Evolutionary conservation across 2,113 vertebrate genomes (phyloP).

Genomic region (Nyctibius bracteatus): DNA sequence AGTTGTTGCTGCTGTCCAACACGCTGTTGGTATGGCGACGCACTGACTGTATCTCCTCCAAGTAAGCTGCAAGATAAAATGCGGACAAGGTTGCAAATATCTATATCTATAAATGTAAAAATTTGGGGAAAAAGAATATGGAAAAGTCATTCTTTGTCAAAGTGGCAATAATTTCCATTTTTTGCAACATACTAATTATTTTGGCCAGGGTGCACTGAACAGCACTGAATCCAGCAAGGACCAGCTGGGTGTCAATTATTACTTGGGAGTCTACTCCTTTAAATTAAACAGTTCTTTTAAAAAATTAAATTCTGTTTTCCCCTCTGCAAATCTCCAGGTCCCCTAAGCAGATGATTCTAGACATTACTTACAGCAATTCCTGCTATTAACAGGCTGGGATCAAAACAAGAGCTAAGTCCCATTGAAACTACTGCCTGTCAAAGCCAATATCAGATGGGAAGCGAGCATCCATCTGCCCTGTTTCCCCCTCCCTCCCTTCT

Average conservation of each 20-base stretch:
- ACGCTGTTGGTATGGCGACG: slow-evolving; percentile 93
- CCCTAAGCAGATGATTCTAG: slow-evolving; percentile 75
- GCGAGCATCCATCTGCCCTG: slow-evolving; percentile 49
- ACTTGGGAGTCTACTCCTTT: slow-evolving; percentile 60
- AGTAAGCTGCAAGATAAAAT: slow-evolving; percentile 77
- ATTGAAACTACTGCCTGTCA: slow-evolving; percentile 60
- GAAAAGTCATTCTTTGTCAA: background rate
- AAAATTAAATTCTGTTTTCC: slow-evolving; percentile 67
- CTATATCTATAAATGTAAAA: background rate
- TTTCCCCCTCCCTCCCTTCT: background rate
- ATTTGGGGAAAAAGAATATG: background rate
- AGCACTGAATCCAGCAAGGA: slow-evolving; percentile 47
- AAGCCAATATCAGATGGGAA: slow-evolving; percentile 54
- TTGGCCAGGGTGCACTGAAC: slow-evolving; percentile 39
- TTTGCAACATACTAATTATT: slow-evolving; percentile 62
- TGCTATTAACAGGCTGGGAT: slow-evolving; percentile 68
- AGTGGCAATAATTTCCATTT: slow-evolving; percentile 25
- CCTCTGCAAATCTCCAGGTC: slow-evolving; percentile 70
- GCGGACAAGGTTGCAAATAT: background rate
- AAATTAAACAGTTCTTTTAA: slow-evolving; percentile 69
- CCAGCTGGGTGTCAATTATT: slow-evolving; percentile 72
- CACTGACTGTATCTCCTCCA: slow-evolving; percentile 94
- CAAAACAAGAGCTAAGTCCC: slow-evolving; percentile 58
- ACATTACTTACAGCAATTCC: slow-evolving; percentile 72
- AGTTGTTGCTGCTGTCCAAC: slow-evolving; percentile 82